Evolutionary conservation across 1,140 invertebrate genomes (phyloP).

Genomic region (Zeugodacus cucurbitae): DNA sequence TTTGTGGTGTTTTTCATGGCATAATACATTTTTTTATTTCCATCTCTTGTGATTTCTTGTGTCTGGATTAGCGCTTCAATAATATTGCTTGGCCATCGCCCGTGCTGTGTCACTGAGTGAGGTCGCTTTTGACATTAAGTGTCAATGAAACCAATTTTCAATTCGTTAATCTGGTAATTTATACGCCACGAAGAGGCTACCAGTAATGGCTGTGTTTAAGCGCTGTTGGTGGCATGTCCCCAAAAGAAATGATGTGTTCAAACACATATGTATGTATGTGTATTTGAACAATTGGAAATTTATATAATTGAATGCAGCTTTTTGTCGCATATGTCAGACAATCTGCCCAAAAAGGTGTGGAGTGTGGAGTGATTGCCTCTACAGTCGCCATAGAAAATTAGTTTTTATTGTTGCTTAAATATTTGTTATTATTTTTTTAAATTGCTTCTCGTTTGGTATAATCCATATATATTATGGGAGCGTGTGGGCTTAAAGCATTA

Average conservation of each 20-base stretch:
- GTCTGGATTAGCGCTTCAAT: neutral
- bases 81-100: conserved; percentile 37
- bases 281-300: neutral
- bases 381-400: neutral
- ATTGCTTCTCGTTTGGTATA: no score
- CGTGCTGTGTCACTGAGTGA: conserved; percentile 4
- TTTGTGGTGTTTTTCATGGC: neutral
- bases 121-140: conserved; percentile 60
- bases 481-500: neutral
- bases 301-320: neutral
- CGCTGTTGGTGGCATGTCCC: conserved; percentile 13
- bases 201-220: conserved; percentile 5
- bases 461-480: neutral
- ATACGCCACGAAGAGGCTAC: conserved; percentile 44
- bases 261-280: neutral
- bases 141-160: conserved; percentile 62
- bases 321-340: neutral
- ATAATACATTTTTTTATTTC: neutral
- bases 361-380: neutral
- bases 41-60: neutral
- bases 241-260: neutral
- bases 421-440: neutral
- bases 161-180: conserved; percentile 63
- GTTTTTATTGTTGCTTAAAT: neutral
- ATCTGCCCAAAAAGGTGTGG: neutral